phyloP scores from a whole-genome alignment of 1,140 invertebrate species.

The Argopecten irradians region DNA sequence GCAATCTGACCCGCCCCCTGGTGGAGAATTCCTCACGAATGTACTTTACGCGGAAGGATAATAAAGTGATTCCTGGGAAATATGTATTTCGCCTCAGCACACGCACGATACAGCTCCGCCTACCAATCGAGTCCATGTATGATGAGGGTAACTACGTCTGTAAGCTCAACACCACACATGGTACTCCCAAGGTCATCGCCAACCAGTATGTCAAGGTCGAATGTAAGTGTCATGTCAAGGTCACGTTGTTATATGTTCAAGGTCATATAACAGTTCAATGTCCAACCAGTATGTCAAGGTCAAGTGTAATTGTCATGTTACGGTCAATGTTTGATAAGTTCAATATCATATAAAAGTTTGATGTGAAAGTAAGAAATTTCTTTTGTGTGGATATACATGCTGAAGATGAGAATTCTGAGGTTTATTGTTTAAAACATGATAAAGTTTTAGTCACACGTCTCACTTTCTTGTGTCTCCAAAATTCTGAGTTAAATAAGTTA shows the following conservation, averaged over 20 bases:
- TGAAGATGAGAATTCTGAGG: too few species aligned
- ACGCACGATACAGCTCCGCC: slow-evolving; percentile 48
- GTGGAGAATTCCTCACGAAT: slow-evolving; percentile 43
- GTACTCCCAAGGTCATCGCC: slow-evolving; percentile 38
- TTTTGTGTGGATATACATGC: too few species aligned
- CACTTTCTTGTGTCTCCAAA: too few species aligned
- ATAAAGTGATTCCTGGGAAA: slow-evolving; percentile 29
- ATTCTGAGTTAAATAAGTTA: too few species aligned
- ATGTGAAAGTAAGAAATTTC: background rate
- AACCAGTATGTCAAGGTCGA: slow-evolving; percentile 55
- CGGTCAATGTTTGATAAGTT: too few species aligned
- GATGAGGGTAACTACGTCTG: slow-evolving; percentile 55
- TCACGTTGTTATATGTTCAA: background rate
- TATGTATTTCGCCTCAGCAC: slow-evolving; percentile 47
- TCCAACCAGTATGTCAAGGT: background rate
- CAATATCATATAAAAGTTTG: background rate
- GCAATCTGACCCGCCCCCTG: slow-evolving; percentile 52
- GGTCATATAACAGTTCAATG: background rate
- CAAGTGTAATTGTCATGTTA: too few species aligned
- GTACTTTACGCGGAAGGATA: slow-evolving; percentile 46
- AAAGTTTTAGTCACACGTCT: too few species aligned
- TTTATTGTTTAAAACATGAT: too few species aligned
- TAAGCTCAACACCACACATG: slow-evolving; percentile 36
- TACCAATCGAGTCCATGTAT: slow-evolving; percentile 36
- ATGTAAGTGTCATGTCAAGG: slow-evolving; percentile 47